Evolutionary conservation across 2,888 invertebrate species (phyloP), one percentile per base, ranked within the genome.

Genomic region (Galerucella nymphaeae): DNA sequence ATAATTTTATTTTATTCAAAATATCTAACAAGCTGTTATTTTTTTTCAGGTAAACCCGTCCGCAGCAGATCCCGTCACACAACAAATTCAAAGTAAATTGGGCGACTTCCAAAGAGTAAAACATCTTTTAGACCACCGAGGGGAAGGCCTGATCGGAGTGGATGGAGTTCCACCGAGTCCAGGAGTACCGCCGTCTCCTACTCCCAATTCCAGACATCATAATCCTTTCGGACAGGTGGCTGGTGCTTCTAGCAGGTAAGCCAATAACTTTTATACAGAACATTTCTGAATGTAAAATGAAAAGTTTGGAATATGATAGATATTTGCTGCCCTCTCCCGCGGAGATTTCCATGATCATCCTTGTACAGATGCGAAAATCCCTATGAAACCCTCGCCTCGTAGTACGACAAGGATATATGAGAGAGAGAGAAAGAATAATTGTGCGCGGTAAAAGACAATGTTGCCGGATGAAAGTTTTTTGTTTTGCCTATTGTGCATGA

Each of bases 71-170:
- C 89, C 88, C 77, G 89, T 90, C 78, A 91, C 91, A 81, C 91
- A 92, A 84, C 91, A 93, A 85, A 93, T 93, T 82, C 92, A 92
- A 85, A 91, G 89, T 79, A 91, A 91, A 84, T 88, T 93, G 75
- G 93, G 93, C 75, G 91, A 91, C 86, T 93, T 91, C 86, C 89
- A 90, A 75, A 88, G 90, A 80, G 91, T 93, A 75, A 91, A 91
- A 86, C 91, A 90, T 79, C 88, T 91, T 80, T 87, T 91, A 82
- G 91, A 92, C 83, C 84, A 84, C 64, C 90, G 91, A 75, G 61
- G 61, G 16, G 89, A 89, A 78, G 91, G 93, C 80, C 93, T 93
- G 80, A 93, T 93, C 83, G 92, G 92, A 48, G 91, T 92, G 41
- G 82, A 82, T 75, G 79, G 79, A 64, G 80, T 78, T 9, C 88